Percentiles rank a stretch among this genome's conserved stretches.
Evolutionary conservation across 2,797 vertebrate genomes (phyloP).

Genomic region (Squalus acanthias): DNA sequence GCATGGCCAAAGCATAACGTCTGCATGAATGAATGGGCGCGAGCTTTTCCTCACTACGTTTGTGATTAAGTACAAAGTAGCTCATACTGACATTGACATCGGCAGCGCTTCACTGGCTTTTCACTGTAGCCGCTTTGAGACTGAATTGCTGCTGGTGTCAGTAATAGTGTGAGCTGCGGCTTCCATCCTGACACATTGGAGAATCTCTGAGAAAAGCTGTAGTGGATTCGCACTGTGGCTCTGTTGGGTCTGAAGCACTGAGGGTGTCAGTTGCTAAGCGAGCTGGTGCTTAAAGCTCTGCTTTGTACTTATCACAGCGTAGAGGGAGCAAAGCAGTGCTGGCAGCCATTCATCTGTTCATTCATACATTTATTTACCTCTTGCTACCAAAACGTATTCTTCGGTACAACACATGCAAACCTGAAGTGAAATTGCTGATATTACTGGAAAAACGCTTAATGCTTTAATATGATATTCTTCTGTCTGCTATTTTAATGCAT

Average conservation of each 20-base stretch:
- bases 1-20: neutral
- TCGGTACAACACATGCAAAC: neutral
- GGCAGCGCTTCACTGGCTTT: neutral
- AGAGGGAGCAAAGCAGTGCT: neutral
- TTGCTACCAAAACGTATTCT: neutral
- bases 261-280: neutral
- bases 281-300: neutral
- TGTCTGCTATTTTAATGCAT: neutral
- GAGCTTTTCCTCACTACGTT: neutral
- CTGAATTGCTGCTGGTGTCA: neutral
- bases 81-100: neutral
- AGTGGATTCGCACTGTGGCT: neutral
- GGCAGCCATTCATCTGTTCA: neutral
- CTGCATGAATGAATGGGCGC: neutral
- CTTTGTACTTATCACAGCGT: neutral
- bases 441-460: neutral
- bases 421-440: neutral
- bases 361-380: neutral
- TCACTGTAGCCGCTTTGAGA: neutral
- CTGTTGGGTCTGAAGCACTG: neutral
- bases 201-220: neutral
- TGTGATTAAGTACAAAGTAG: neutral
- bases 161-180: neutral
- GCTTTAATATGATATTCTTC: neutral
- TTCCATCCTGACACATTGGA: neutral